These are phyloP conservation scores for Nemotelus nigrinus DNA, from an alignment of 2,888 invertebrate species.

Conservation along the genomic window DNA sequence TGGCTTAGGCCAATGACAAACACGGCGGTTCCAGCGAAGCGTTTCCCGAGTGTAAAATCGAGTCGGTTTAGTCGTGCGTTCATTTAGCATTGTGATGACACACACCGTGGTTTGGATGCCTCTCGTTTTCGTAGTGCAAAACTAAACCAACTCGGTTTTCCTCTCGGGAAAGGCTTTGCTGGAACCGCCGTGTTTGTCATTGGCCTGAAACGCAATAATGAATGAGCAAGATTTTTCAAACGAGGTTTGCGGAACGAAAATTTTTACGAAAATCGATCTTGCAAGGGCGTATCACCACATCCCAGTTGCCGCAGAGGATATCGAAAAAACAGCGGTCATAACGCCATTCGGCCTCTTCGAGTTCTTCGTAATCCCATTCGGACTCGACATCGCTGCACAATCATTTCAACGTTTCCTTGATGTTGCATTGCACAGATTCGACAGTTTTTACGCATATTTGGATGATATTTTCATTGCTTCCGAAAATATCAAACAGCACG, in stretches of 20 bases:
- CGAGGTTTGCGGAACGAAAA: conserved; percentile 52
- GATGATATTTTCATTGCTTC: conserved; percentile 56
- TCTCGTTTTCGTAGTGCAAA: too few species aligned
- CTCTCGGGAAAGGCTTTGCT: too few species aligned
- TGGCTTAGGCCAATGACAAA: too few species aligned
- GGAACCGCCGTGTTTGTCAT: too few species aligned
- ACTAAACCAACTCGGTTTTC: too few species aligned
- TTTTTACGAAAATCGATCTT: conserved; percentile 56
- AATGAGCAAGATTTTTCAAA: too few species aligned
- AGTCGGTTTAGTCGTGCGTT: too few species aligned
- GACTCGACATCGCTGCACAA: conserved; percentile 58
- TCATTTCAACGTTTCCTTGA: conserved; percentile 59
- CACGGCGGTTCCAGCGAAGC: too few species aligned
- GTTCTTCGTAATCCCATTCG: conserved; percentile 57
- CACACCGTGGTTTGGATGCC: too few species aligned
- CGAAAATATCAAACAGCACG: background rate
- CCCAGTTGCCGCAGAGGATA: conserved; percentile 54
- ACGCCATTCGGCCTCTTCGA: conserved; percentile 61
- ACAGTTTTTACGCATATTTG: conserved; percentile 53
- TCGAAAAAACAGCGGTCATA: conserved; percentile 56
- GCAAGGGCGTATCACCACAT: conserved; percentile 57
- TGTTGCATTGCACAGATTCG: conserved; percentile 52
- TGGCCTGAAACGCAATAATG: too few species aligned
- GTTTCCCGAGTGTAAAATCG: too few species aligned
- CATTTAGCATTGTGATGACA: too few species aligned